A percentile compares a stretch with the other conserved stretches of the same genome.
Conservation (phyloP, 2,113 vertebrate genomes). For the Oryzias javanicus region DNA sequence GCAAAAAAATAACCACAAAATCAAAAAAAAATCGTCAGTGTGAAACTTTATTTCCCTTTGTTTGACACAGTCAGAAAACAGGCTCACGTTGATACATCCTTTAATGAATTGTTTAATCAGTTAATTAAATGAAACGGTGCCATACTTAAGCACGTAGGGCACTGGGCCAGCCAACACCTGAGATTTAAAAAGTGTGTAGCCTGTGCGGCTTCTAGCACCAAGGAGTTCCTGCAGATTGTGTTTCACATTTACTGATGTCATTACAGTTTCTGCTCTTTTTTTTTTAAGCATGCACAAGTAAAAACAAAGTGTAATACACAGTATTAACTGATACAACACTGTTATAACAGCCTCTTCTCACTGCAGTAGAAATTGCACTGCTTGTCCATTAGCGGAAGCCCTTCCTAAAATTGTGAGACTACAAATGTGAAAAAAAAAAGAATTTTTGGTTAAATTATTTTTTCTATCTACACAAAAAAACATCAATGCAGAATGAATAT, state of each 20-base stretch:
- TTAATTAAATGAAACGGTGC: constrained; percentile 24
- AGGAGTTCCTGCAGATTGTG: constrained; percentile 41
- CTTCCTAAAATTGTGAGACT: not conserved
- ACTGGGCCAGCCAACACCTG: constrained; percentile 61
- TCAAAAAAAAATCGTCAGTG: not conserved
- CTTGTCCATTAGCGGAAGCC: constrained; percentile 15
- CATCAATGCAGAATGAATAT: too few relatives aligned
- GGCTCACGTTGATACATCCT: constrained; percentile 4
- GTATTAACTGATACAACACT: not conserved
- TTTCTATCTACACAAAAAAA: too few relatives aligned
- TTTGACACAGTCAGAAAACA: constrained; percentile 6
- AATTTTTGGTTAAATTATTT: too few relatives aligned
- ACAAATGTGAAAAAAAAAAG: too few relatives aligned
- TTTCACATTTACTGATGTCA: constrained; percentile 24
- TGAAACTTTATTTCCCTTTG: not conserved
- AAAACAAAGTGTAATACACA: constrained; percentile 1
- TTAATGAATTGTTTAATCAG: constrained; percentile 9
- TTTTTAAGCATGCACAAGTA: not conserved
- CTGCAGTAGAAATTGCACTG: constrained; percentile 1
- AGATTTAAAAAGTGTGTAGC: constrained; percentile 30
- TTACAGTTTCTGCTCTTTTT: not conserved
- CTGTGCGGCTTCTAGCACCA: constrained; percentile 57
- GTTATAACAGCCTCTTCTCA: not conserved
- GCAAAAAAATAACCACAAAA: not conserved
- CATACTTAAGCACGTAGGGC: constrained; percentile 64